These are phyloP conservation scores for Pachycephus smyrnensis DNA, from an alignment of 2,888 invertebrate genomes.

Conservation along the genomic window DNA sequence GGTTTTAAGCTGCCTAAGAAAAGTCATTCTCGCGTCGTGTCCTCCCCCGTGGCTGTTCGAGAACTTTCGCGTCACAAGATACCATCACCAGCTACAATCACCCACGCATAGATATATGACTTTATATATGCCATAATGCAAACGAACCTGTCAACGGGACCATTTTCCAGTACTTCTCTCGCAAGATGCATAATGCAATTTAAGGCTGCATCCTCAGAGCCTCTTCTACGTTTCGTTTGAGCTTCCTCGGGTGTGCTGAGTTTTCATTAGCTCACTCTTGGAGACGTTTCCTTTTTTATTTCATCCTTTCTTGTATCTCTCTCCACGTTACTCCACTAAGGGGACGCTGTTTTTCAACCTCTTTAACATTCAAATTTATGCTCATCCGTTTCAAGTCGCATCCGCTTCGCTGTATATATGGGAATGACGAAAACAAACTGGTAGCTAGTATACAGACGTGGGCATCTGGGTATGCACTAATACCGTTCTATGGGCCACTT, in stretches of 20 bases:
- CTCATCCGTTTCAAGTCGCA: not conserved
- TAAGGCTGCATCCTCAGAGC: not conserved
- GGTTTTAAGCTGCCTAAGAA: not conserved
- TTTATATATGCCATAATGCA: not conserved
- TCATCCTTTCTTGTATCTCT: not conserved
- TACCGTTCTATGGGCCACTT: not conserved
- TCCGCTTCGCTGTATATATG: not conserved
- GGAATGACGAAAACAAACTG: not conserved
- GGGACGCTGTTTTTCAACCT: not conserved
- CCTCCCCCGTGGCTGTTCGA: not conserved
- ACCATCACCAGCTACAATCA: not conserved
- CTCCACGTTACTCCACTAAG: not conserved
- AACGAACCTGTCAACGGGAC: not conserved
- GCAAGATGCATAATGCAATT: not conserved
- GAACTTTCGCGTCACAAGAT: not conserved
- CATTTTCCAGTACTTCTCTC: not conserved
- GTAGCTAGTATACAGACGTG: not conserved
- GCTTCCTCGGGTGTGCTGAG: not conserved
- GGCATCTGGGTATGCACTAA: not conserved
- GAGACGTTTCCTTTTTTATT: not conserved
- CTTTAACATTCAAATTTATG: not conserved
- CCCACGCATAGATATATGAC: not conserved
- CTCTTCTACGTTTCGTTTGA: not conserved
- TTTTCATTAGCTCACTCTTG: not conserved
- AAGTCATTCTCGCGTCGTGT: not conserved